phyloP scores from a whole-genome alignment of 2,797 vertebrate species.

The Chaetophractus vellerosus region DNA sequence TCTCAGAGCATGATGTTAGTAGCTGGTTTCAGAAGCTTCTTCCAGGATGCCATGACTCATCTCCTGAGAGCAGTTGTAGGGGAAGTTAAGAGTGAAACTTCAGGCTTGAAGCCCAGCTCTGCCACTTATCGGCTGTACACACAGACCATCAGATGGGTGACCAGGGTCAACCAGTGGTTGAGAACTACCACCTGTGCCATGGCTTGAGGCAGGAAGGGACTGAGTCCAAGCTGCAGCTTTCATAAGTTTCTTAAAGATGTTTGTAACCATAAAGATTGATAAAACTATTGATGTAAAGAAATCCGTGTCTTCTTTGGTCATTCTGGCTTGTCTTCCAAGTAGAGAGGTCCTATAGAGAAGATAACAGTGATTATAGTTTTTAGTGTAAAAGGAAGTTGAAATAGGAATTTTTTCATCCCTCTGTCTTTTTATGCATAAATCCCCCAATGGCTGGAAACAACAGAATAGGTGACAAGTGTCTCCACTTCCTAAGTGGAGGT shows the following conservation, averaged over 20 bases:
- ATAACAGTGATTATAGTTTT: background rate
- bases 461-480: background rate
- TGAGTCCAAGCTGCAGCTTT: background rate
- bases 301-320: background rate
- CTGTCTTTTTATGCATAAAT: background rate
- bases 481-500: background rate
- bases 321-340: background rate
- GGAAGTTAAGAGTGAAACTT: background rate
- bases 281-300: background rate
- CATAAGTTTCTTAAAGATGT: background rate
- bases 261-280: background rate
- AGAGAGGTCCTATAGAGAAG: background rate
- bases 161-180: background rate
- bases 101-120: background rate
- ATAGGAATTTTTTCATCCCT: background rate
- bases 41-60: background rate
- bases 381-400: background rate
- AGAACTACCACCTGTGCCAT: background rate
- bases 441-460: background rate
- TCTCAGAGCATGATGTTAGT: background rate
- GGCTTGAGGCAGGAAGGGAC: background rate
- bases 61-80: background rate
- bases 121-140: background rate
- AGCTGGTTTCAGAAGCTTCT: background rate
- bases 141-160: background rate